Evolutionary conservation across 2,113 vertebrate species (phyloP), one percentile per base, ranked within the genome.

Genomic region (Melanotaenia duboulayi): DNA sequence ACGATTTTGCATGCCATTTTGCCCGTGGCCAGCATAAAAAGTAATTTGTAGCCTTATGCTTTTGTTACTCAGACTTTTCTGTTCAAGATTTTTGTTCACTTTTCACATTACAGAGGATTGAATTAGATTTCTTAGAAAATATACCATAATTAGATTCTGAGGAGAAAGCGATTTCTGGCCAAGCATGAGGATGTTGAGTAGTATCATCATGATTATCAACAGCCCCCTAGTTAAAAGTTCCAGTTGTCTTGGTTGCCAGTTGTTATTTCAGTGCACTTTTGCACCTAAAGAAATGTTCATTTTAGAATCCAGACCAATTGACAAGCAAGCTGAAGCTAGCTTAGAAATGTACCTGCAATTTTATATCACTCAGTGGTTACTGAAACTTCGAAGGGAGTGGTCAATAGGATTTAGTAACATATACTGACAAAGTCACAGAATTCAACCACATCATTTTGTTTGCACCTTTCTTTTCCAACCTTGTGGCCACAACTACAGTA

Each of bases 1-100:
- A 99, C n/a, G 96, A 99, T 89, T 99, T 99, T 57, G 96, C 97
- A 16, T 99, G 98, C 81, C 98, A 99, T 89, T 99, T 99, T 79
- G 97, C 97, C 11, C 94, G 97, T 90, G 97, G 97, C 71, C 98
- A 99, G 58, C 98, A 99, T 83, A 87, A 80, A 48, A 89, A 89
- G 59, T 91, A 76, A 92, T 70, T 48, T 19, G 7, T n/a, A 19
- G 44, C 17, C 8, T 9, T 35, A n/a, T 19, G 1, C n/a, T 5
- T 48, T 19, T n/a, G 44, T n/a, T 48, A 48, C 44, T 48, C 40
- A 14, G 4, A 16, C 40, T 16, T 14, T 42, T 42, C 40, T 16
- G 40, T 5, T 16, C 40, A 42, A 16, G 12, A 42, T 2, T 42
- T 12, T 7, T 42, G 13, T 14, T 16, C 12, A 42, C 3, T 13